A percentile compares a stretch with the other conserved stretches of the same genome.
phyloP scores from a whole-genome alignment of 2,888 invertebrate genomes.

The Deilephila porcellus region DNA sequence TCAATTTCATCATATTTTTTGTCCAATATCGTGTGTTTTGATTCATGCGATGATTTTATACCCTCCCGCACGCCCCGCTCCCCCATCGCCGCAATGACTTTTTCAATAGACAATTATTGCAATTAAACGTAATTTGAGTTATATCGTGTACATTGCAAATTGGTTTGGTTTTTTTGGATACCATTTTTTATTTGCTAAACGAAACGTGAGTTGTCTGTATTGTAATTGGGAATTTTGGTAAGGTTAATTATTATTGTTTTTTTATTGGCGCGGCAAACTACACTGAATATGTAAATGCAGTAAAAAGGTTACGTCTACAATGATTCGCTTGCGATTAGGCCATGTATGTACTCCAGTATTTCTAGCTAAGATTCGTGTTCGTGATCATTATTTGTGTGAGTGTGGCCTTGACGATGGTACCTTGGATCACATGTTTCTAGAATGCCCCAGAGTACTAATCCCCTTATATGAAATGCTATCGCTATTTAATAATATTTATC shows the following conservation, averaged over 20 bases:
- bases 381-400: too few species aligned
- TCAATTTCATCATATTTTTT: constrained; percentile 51
- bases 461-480: too few species aligned
- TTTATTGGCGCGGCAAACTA: too few species aligned
- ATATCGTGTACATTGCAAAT: constrained; percentile 51
- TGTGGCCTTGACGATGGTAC: too few species aligned
- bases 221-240: neutral
- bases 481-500: too few species aligned
- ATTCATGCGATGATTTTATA: constrained; percentile 16
- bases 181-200: neutral
- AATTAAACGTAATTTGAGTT: constrained; percentile 54
- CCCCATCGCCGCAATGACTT: constrained; percentile 45
- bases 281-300: too few species aligned
- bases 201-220: neutral
- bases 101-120: constrained; percentile 55
- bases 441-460: too few species aligned
- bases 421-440: too few species aligned
- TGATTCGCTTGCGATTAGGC: too few species aligned
- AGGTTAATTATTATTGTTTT: neutral
- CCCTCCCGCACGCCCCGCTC: neutral
- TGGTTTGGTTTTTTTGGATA: constrained; percentile 37
- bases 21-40: constrained; percentile 44
- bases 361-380: too few species aligned
- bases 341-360: too few species aligned
- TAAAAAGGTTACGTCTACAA: too few species aligned